phyloP scores from a whole-genome alignment of 2,113 vertebrate species.

The Butorides virescens region DNA sequence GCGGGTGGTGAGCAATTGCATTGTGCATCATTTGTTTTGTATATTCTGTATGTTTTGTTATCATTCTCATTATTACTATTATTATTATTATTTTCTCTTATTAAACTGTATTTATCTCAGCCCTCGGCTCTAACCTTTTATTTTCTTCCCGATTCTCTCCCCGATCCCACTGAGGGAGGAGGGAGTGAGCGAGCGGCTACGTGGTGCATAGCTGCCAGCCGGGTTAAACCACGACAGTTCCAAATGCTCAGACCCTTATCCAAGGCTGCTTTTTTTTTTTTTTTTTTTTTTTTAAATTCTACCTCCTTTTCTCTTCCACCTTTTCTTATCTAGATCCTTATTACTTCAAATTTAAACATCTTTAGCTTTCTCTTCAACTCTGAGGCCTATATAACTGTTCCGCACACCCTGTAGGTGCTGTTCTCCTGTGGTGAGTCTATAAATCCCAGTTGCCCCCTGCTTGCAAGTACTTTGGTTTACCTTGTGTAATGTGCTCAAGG shows the following conservation, averaged over 20 bases:
- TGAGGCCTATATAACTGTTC: background rate
- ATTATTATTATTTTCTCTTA: no score
- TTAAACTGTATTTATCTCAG: no score
- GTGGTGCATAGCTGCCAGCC: no score
- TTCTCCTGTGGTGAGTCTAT: background rate
- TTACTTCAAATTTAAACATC: background rate
- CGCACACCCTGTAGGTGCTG: background rate
- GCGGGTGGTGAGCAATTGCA: no score
- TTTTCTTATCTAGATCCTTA: background rate
- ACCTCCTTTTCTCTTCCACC: background rate
- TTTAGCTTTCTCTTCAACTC: background rate
- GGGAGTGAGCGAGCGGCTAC: no score
- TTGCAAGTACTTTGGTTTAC: background rate
- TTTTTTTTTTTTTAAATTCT: background rate
- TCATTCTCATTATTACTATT: no score
- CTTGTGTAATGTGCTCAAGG: rapidly evolving
- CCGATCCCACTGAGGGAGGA: no score
- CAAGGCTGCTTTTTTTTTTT: background rate
- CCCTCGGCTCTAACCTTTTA: no score
- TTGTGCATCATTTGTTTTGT: no score
- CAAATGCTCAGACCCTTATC: background rate
- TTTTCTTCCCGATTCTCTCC: no score
- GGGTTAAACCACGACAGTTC: no score
- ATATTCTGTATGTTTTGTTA: no score
- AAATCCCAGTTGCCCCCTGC: background rate